Conservation (phyloP, 2,113 vertebrate species). For the Nyctibius bracteatus region DNA sequence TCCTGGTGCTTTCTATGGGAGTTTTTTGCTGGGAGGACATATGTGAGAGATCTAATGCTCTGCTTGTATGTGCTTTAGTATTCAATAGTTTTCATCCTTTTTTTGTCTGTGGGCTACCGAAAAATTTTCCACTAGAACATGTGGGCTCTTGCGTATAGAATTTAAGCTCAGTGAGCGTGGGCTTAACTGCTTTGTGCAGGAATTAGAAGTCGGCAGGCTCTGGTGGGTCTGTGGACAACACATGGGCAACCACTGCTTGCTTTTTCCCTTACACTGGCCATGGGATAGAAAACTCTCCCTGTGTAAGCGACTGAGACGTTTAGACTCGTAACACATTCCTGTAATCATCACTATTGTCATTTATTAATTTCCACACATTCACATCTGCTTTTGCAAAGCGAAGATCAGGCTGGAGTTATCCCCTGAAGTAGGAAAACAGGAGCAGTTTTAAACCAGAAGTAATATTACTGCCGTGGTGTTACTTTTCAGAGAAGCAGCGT, state of each 20-base stretch:
- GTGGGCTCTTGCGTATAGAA: neutral
- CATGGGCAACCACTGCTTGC: neutral
- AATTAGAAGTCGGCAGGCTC: neutral
- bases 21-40: neutral
- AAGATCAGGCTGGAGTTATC: neutral
- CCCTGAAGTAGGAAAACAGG: neutral
- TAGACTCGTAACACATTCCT: neutral
- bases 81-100: neutral
- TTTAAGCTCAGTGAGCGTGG: neutral
- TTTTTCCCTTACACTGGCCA: neutral
- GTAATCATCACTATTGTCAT: neutral
- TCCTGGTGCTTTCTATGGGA: conserved; percentile 24
- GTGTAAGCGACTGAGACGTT: neutral
- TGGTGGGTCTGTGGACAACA: neutral
- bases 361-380: neutral
- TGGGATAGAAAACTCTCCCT: neutral
- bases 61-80: neutral
- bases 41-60: conserved; percentile 28
- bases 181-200: neutral
- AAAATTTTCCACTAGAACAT: neutral
- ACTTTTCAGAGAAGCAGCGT: neutral
- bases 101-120: neutral
- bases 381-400: neutral
- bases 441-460: neutral
- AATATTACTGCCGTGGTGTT: neutral